Evolutionary conservation across 2,888 invertebrate species (phyloP), one percentile per base, ranked within the genome.

Genomic region (Callyntrura sp.): DNA sequence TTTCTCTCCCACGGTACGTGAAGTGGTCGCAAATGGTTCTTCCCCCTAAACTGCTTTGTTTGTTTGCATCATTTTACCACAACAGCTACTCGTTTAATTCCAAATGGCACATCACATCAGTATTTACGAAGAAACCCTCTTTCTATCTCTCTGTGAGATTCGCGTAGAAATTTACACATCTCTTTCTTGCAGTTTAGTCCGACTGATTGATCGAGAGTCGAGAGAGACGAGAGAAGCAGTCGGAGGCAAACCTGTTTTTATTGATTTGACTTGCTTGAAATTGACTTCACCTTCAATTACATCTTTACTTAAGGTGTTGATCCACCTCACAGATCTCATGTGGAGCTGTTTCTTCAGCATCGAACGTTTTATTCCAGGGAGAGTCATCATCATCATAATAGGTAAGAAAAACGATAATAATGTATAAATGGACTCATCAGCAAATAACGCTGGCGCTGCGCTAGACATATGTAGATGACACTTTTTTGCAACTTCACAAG

Each of bases 301-400:
- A 88, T 84, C 88, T 88, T 88, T 84, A 83, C 83, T 78, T 65
- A 51, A 88, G 83, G 88, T 88, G 88, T 88, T 88, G 88, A 88
- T 84, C 83, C 83, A 78, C 88, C 83, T 76, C 65, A n/a, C 28
- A 23, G 83, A 84, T 84, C 70, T 55, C 83, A 83, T 62, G 83
- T 88, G 55, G 83, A 88, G 62, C 48, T 35, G 62, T n/a, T 35
- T 35, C 35, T n/a, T n/a, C n/a, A 68, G 68, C 45, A 65, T 65
- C 6, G 14, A n/a, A 1, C 17, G 3, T 48, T 73, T 68, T 35
- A 35, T 25, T 35, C 68, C n/a, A 35, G 35, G 28, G 14, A 68
- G 0, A 68, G 68, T 28, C 68, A 35, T 68, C 28, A 68, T 68
- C 8, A 45, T 45, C 5, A 45, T 45, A n/a, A n/a, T n/a, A n/a